A percentile compares a stretch with the other conserved stretches of the same genome.
Conservation (phyloP, 1,140 invertebrate species). For the Andricus grossulariae region DNA sequence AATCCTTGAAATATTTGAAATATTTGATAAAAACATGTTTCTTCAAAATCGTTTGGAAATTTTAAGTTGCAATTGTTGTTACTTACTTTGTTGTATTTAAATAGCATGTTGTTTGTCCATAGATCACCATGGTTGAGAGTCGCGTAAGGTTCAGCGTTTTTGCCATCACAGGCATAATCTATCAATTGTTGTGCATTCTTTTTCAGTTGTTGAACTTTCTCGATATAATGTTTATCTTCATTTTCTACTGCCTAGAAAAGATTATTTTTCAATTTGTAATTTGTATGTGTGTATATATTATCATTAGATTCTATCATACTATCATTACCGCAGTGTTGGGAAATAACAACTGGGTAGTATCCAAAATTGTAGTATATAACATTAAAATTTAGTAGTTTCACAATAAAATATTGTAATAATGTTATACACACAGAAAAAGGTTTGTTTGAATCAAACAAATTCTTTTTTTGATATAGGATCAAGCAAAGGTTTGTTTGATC, state of each 20-base stretch:
- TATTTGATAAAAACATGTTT: not conserved
- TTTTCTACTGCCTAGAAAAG: constrained; percentile 41
- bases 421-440: too few species aligned
- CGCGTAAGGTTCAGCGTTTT: constrained; percentile 55
- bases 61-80: not conserved
- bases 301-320: too few species aligned
- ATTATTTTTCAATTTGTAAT: too few species aligned
- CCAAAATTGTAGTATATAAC: too few species aligned
- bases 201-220: constrained; percentile 42
- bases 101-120: constrained; percentile 67
- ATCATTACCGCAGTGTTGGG: too few species aligned
- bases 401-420: too few species aligned
- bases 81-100: constrained; percentile 58
- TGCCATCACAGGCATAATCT: constrained; percentile 33
- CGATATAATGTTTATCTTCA: constrained; percentile 42
- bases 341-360: too few species aligned
- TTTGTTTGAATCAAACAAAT: too few species aligned
- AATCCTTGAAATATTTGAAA: constrained; percentile 32
- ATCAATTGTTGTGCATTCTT: constrained; percentile 38
- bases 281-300: too few species aligned
- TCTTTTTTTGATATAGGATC: too few species aligned
- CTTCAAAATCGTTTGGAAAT: not conserved
- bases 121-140: constrained; percentile 65
- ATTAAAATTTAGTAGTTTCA: too few species aligned
- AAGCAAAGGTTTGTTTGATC: too few species aligned